Base-by-base conservation (phyloP, 2,888 invertebrate species). In the Limnephilus rhombicus region DNA sequence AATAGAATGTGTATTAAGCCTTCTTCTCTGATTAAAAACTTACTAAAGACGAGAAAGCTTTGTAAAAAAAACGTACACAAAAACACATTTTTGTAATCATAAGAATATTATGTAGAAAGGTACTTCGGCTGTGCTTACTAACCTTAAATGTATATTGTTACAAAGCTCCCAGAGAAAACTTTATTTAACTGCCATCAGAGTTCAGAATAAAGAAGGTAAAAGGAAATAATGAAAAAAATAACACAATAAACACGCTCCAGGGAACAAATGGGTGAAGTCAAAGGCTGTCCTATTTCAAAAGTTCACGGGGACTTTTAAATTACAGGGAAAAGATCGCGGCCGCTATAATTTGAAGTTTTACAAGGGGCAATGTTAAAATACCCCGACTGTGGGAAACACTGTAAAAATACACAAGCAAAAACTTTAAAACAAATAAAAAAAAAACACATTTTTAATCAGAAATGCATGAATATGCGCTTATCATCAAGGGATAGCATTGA, bases 281-380 rank as follows among this genome's bases (percentile, higher is more conserved):
- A 90, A 92, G 92, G 90, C 81, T 80, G 90, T 90, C 82, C 92
- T 90, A 87, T 92, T 80, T 81, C 92, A 92, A 89, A 89, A 89
- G 88, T 89, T 89, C 80, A 80, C 85, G 91, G 85, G 83, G 91
- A 92, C 88, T 92, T 93, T 91, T 85, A 92, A 93, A 93, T 93
- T 93, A 93, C 89, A 92, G 90, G 89, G 91, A 91, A 85, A n/a
- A 91, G 53, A 85, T 83, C 53, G 81, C 92, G 82, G 37, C 83
- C 80, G 83, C 91, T 88, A 88, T 91, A 91, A 91, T 91, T 91
- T 91, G 87, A 88, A 81, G 89, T 90, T 82, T 82, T 45, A 89
- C 80, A 80, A 31, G 68, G 87, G 13, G 13, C 31, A 31, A 53
- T 34, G 15, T 34, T 87, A 53, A 49, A 53, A n/a, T 31, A 31